Evolutionary conservation across 1,140 invertebrate genomes (phyloP).

Genomic region (Sycobia sp.): DNA sequence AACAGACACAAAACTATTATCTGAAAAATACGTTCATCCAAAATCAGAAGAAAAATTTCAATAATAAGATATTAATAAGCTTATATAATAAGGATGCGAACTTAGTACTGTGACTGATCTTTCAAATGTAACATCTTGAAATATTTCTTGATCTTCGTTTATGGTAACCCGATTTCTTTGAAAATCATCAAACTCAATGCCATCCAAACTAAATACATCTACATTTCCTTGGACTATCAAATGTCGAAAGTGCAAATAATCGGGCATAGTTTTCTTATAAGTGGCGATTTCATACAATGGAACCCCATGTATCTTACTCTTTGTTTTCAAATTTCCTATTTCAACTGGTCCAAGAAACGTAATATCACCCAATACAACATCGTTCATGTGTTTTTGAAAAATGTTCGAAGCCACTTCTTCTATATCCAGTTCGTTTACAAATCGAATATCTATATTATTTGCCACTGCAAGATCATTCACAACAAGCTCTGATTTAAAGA

Average conservation of each 20-base stretch:
- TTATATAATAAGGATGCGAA: slow-evolving; percentile 31
- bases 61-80: background rate
- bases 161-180: slow-evolving; percentile 42
- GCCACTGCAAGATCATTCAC: slow-evolving; percentile 27
- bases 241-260: slow-evolving; percentile 39
- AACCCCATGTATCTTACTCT: slow-evolving; percentile 35
- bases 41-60: background rate
- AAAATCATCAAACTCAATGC: slow-evolving; percentile 44
- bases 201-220: slow-evolving; percentile 40
- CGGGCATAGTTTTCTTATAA: slow-evolving; percentile 36
- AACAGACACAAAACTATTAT: background rate
- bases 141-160: slow-evolving; percentile 40
- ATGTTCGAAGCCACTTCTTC: slow-evolving; percentile 41
- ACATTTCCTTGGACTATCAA: slow-evolving; percentile 39
- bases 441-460: slow-evolving; percentile 32
- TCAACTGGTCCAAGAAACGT: slow-evolving; percentile 36
- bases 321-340: slow-evolving; percentile 37
- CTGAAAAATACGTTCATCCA: background rate
- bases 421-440: slow-evolving; percentile 41
- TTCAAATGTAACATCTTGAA: slow-evolving; percentile 42
- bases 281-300: slow-evolving; percentile 24
- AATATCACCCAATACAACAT: slow-evolving; percentile 34
- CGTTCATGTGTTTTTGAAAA: slow-evolving; percentile 38
- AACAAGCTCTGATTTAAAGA: slow-evolving; percentile 37
- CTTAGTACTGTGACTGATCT: slow-evolving; percentile 38